Evolutionary conservation across 2,888 invertebrate species (phyloP).

Genomic region (Coelinius sp.): DNA sequence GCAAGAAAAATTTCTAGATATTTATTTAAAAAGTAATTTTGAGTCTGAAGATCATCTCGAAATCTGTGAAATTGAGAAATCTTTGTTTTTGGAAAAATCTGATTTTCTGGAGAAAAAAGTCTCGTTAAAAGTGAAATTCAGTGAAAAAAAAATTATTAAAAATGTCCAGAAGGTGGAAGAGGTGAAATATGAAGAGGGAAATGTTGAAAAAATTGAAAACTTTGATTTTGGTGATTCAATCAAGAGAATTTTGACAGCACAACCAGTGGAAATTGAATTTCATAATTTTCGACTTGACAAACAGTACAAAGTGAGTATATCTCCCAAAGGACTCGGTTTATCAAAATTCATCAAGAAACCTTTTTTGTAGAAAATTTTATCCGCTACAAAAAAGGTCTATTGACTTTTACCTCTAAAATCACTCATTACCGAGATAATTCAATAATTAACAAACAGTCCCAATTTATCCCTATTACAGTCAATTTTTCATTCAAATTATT

Average conservation of each 20-base stretch:
- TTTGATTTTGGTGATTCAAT: neutral
- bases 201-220: neutral
- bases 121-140: conserved; percentile 35
- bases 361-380: no score
- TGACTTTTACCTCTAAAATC: no score
- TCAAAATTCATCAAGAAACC: no score
- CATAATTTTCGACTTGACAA: conserved; percentile 63
- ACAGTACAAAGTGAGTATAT: conserved; percentile 61
- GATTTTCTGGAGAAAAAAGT: neutral
- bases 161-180: neutral
- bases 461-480: no score
- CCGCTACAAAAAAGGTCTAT: no score
- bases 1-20: neutral
- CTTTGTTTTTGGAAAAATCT: neutral
- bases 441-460: no score
- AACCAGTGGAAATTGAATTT: conserved; percentile 63
- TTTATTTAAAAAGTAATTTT: neutral
- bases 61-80: neutral
- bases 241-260: conserved; percentile 53
- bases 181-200: neutral
- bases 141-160: neutral
- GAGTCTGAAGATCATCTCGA: neutral
- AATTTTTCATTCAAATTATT: neutral
- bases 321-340: no score
- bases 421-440: no score